Conservation (phyloP, 2,888 invertebrate species). For the Drosophila limbata region DNA sequence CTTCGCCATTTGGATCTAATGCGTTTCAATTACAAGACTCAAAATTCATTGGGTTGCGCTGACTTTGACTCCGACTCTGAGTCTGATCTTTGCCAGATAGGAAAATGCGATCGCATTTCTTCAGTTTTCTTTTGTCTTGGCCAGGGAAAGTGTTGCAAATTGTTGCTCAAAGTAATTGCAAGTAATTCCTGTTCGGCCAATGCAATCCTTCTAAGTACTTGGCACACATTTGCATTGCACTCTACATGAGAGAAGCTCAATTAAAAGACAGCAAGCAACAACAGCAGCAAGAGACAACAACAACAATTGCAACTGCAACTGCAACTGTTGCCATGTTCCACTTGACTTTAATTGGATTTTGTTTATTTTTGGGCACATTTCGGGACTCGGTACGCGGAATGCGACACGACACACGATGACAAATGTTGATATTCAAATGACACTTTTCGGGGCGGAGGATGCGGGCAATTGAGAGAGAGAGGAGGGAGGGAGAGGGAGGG, state of each 20-base stretch:
- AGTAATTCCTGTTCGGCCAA: slow-evolving; percentile 24
- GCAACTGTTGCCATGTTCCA: slow-evolving; percentile 42
- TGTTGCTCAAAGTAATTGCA: slow-evolving; percentile 70
- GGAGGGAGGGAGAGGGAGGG: not conserved
- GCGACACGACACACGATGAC: slow-evolving; percentile 80
- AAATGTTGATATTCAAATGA: slow-evolving; percentile 81
- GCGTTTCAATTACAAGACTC: slow-evolving; percentile 75
- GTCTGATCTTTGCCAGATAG: slow-evolving; percentile 60
- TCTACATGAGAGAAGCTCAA: slow-evolving; percentile 65
- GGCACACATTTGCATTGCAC: slow-evolving; percentile 68
- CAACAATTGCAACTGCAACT: slow-evolving; percentile 28
- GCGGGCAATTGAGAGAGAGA: slow-evolving; percentile 26
- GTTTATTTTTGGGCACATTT: slow-evolving; percentile 79
- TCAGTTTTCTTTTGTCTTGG: slow-evolving; percentile 25
- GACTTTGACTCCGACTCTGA: slow-evolving; percentile 23
- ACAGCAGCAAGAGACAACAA: slow-evolving; percentile 3
- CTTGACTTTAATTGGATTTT: slow-evolving; percentile 75
- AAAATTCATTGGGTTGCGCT: slow-evolving; percentile 62
- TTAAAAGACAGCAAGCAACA: slow-evolving; percentile 62
- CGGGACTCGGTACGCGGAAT: slow-evolving; percentile 63
- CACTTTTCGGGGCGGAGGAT: slow-evolving; percentile 61
- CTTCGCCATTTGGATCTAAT: slow-evolving; percentile 57
- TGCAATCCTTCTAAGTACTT: slow-evolving; percentile 64
- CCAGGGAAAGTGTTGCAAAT: slow-evolving; percentile 71
- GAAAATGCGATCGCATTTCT: slow-evolving; percentile 18